These are phyloP conservation scores for Calameuta pallipes DNA, from an alignment of 2,888 invertebrate species.

Conservation along the genomic window DNA sequence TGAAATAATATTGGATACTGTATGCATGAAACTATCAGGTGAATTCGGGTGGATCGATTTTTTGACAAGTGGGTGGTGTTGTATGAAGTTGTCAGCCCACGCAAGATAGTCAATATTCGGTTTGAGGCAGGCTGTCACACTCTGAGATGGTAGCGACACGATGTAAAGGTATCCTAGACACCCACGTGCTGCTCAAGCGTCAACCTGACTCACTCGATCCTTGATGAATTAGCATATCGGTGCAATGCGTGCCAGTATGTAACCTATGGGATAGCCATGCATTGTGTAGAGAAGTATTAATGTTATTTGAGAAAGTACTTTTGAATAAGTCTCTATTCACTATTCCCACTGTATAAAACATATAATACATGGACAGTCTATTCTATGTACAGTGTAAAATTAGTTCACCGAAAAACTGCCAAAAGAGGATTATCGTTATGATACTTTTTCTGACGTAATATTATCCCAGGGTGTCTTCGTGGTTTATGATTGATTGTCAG, in stretches of 20 bases:
- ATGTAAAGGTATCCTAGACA: neutral
- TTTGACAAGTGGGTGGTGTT: neutral
- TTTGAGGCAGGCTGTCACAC: neutral
- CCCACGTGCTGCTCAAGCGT: neutral
- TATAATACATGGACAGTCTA: neutral
- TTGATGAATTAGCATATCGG: neutral
- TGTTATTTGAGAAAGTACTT: neutral
- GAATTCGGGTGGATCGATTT: neutral
- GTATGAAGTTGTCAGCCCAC: neutral
- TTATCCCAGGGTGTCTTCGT: too few relatives aligned
- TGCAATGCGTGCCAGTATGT: neutral
- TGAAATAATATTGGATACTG: neutral
- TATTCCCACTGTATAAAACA: neutral
- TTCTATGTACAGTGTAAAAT: neutral
- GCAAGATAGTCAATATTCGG: neutral
- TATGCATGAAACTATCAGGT: neutral
- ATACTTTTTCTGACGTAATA: too few relatives aligned
- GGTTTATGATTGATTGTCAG: too few relatives aligned
- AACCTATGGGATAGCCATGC: neutral
- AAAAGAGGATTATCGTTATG: too few relatives aligned
- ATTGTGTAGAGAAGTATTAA: neutral
- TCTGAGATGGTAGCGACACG: neutral
- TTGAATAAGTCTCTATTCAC: neutral
- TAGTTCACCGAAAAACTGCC: neutral
- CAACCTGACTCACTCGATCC: neutral